A percentile compares a stretch with the other conserved stretches of the same genome.
Evolutionary conservation across 2,888 invertebrate species (phyloP).

Genomic region (Scaptomyza cyrtandrae): DNA sequence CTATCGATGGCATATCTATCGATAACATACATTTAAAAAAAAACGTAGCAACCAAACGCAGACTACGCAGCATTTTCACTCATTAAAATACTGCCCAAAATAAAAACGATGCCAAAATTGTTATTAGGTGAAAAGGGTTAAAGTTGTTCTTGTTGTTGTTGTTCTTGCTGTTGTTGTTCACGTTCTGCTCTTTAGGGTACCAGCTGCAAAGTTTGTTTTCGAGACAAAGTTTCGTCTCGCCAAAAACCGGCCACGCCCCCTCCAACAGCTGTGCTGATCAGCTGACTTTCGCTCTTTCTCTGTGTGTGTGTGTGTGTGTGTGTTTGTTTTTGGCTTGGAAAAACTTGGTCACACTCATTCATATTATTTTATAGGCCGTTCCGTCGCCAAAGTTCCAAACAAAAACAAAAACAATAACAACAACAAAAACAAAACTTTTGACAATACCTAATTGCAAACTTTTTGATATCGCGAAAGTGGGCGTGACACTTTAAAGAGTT

Average conservation of each 20-base stretch:
- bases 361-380: slow-evolving; percentile 74
- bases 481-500: slow-evolving; percentile 53
- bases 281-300: slow-evolving; percentile 23
- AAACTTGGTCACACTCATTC: slow-evolving; percentile 52
- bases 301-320: not conserved
- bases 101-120: slow-evolving; percentile 6
- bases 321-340: slow-evolving; percentile 18
- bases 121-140: slow-evolving; percentile 38
- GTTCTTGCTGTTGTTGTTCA: slow-evolving; percentile 28
- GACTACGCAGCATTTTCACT: not conserved
- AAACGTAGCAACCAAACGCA: not conserved
- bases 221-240: slow-evolving; percentile 73
- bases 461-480: slow-evolving; percentile 60
- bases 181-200: slow-evolving; percentile 39
- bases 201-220: slow-evolving; percentile 69
- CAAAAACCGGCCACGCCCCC: slow-evolving; percentile 13
- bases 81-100: slow-evolving; percentile 17
- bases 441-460: slow-evolving; percentile 79
- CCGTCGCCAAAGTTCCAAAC: slow-evolving; percentile 71
- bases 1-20: not conserved
- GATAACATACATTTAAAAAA: not conserved
- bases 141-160: slow-evolving; percentile 18
- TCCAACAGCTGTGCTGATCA: slow-evolving; percentile 58
- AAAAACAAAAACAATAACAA: slow-evolving; percentile 53
- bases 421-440: slow-evolving; percentile 61